These are phyloP conservation scores for Anabacerthia variegaticeps DNA, from an alignment of 2,797 vertebrate species.

Conservation along the genomic window DNA sequence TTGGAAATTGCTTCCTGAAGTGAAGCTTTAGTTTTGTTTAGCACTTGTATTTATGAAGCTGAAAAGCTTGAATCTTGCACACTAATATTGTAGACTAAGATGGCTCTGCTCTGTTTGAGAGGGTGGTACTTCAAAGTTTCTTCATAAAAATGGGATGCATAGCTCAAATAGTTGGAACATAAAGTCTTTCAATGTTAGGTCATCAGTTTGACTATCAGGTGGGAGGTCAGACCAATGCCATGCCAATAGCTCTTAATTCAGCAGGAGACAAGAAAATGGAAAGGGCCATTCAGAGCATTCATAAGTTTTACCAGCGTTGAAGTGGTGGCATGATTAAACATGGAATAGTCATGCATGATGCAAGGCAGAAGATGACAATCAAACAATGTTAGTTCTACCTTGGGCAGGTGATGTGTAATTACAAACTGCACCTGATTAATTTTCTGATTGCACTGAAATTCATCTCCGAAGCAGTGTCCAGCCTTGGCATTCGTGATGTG, in stretches of 20 bases:
- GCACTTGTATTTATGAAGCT: slow-evolving; percentile 34
- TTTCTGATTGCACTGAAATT: neutral
- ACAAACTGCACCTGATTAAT: neutral
- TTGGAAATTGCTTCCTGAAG: slow-evolving; percentile 60
- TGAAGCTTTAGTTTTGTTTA: slow-evolving; percentile 57
- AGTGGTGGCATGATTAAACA: neutral
- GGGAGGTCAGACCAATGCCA: neutral
- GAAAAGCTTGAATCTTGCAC: neutral
- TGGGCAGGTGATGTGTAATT: neutral
- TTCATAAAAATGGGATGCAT: neutral
- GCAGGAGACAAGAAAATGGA: neutral
- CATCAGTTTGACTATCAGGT: neutral
- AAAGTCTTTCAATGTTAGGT: neutral
- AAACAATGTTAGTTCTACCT: neutral
- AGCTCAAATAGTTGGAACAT: neutral
- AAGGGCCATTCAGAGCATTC: neutral
- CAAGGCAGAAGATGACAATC: neutral
- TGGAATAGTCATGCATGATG: neutral
- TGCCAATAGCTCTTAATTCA: neutral
- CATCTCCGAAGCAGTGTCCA: neutral
- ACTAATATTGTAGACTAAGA: neutral
- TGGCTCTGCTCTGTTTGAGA: neutral
- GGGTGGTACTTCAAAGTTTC: neutral
- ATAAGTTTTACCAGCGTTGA: neutral
- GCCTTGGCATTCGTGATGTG: neutral